Percentiles rank a stretch among this genome's conserved stretches.
Conservation (phyloP, 1,140 invertebrate genomes). For the Ceratina calcarata region DNA sequence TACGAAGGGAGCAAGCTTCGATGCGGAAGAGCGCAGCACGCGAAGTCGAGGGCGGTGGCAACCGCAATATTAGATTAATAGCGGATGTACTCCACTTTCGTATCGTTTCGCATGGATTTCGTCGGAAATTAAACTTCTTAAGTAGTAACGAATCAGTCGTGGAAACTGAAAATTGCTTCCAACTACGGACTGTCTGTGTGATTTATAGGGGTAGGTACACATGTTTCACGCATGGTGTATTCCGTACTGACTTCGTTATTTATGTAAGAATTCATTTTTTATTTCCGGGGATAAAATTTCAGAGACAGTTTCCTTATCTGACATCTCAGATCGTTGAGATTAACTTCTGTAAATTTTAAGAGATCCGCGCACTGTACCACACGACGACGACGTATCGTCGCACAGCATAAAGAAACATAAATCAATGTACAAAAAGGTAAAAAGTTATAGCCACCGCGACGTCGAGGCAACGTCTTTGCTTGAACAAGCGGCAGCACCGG, state of each 20-base stretch:
- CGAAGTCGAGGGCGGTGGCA: constrained; percentile 64
- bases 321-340: constrained; percentile 22
- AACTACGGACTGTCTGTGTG: not conserved
- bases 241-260: not conserved
- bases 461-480: constrained; percentile 58
- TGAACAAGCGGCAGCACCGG: constrained; percentile 64
- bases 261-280: not conserved
- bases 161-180: constrained; percentile 13
- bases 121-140: constrained; percentile 47
- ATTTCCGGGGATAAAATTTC: not conserved
- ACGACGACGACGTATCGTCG: constrained; percentile 53
- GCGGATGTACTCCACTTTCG: constrained; percentile 66
- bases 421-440: constrained; percentile 56
- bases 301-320: constrained; percentile 14
- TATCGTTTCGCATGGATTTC: constrained; percentile 36
- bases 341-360: constrained; percentile 39
- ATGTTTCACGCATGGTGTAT: not conserved
- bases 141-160: not conserved
- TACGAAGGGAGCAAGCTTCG: constrained; percentile 52
- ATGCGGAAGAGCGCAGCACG: constrained; percentile 62
- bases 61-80: constrained; percentile 73
- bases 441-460: constrained; percentile 61
- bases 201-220: not conserved
- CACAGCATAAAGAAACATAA: constrained; percentile 50
- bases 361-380: constrained; percentile 25